Evolutionary conservation across 2,113 vertebrate genomes (phyloP), one percentile per base, ranked within the genome.

Genomic region (Dasyornis broadbenti): DNA sequence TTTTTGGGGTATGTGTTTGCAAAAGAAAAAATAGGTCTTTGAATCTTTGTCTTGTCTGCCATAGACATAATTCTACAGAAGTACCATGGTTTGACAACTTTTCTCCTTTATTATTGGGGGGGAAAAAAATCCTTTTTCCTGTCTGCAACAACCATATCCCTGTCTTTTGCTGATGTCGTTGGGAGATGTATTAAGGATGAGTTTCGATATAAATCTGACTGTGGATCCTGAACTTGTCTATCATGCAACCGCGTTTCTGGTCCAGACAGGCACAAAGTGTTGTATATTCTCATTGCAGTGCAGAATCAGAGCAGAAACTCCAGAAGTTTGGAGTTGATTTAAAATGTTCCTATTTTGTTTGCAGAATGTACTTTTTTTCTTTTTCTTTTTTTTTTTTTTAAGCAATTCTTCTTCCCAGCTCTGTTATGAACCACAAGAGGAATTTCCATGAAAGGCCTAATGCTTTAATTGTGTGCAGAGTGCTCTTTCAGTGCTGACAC

Each of bases 151-250:
- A 39, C 6, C 7, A 26, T 40, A 64, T 56, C 16, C 7, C 14
- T 40, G 9, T 68, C 13, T 90, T 87, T 37, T 84, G 15, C 20
- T 90, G 53, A 33, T 50, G 5, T 37, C 22, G 1, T 44, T 86
- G 53, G 22, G 5, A 42, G 37, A 44, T 26, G 17, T 33, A 20
- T 30, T 56, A 56, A 87, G 45, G 45, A 69, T 60, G 33, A 63
- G 3, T 61, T 45, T 84, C 33, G 22, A n/a, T 77, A 17, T 16
- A 35, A 42, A 40, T 61, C 26, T 73, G 28, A 33, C 5, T n/a
- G 30, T 0, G 0, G n/a, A 85, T 79, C n/a, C 23, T 64, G 52
- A 86, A 60, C 15, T 5, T 8, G 0, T 57, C 31, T 49, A 2
- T 45, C 28, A 56, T 44, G 21, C 8, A 52, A 11, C 1, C 19